These are phyloP conservation scores for Odontesthes bonariensis DNA, from an alignment of 2,113 vertebrate species.

Conservation along the genomic window DNA sequence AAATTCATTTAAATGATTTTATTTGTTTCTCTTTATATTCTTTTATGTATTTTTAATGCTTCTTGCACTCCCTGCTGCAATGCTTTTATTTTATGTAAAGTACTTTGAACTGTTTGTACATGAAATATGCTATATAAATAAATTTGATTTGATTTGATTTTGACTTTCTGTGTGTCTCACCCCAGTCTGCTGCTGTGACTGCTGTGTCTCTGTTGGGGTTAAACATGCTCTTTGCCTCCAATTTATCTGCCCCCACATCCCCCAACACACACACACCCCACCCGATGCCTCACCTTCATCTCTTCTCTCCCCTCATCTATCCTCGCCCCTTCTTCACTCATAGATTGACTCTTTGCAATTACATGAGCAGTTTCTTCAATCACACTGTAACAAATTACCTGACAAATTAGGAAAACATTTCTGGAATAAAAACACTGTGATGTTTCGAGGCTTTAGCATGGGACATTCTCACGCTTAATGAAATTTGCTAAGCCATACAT, in stretches of 20 bases:
- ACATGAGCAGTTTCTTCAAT: conserved; percentile 79
- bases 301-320: conserved; percentile 45
- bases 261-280: not conserved
- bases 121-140: no score
- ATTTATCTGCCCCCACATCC: conserved; percentile 42
- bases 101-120: no score
- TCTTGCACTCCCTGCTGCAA: no score
- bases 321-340: conserved; percentile 46
- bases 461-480: conserved; percentile 76
- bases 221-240: conserved; percentile 44
- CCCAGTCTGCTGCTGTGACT: conserved; percentile 18
- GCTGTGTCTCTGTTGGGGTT: conserved; percentile 33
- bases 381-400: conserved; percentile 79
- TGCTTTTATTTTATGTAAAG: no score
- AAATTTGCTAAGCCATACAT: conserved; percentile 80
- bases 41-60: no score
- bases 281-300: conserved; percentile 30
- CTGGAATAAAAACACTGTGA: conserved; percentile 71
- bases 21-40: no score
- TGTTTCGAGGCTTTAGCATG: conserved; percentile 73
- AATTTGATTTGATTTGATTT: no score
- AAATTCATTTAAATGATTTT: no score
- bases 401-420: conserved; percentile 81
- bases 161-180: no score
- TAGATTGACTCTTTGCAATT: conserved; percentile 81